Evolutionary conservation across 1,140 invertebrate genomes (phyloP).

Genomic region (Temnothorax curvispinosus): DNA sequence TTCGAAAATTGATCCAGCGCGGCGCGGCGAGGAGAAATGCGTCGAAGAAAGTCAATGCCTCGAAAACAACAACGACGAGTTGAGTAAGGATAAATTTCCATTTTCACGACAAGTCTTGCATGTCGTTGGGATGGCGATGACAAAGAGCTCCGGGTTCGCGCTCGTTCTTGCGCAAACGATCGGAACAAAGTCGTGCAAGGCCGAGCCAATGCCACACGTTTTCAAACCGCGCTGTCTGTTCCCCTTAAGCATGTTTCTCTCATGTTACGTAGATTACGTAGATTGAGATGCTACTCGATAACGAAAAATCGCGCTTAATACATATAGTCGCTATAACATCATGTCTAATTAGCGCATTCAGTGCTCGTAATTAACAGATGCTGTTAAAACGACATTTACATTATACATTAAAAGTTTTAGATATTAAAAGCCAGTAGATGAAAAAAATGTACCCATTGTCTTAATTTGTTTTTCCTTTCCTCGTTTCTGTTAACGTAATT

Average conservation of each 20-base stretch:
- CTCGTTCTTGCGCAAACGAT: constrained; percentile 35
- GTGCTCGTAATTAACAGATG: constrained; percentile 5
- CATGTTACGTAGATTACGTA: background rate
- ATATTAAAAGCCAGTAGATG: background rate
- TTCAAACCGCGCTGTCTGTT: background rate
- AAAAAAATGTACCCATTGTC: background rate
- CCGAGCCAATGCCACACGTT: constrained; percentile 45
- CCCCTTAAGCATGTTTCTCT: background rate
- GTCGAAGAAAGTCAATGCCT: constrained; percentile 4
- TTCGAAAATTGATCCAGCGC: constrained; percentile 9
- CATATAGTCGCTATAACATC: background rate
- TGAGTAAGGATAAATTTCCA: constrained; percentile 3
- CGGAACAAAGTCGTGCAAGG: constrained; percentile 50
- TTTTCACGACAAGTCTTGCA: background rate
- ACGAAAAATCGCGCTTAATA: constrained; percentile 15
- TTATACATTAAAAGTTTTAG: background rate
- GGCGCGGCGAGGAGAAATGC: background rate
- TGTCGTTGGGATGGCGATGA: background rate
- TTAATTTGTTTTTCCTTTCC: background rate
- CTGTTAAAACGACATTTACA: background rate
- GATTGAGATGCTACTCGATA: background rate
- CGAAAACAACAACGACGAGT: background rate
- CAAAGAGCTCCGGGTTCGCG: constrained; percentile 24
- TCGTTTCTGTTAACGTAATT: background rate
- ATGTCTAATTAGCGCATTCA: background rate